Conservation (phyloP, 1,140 invertebrate species). For the Danaus plexippus region DNA sequence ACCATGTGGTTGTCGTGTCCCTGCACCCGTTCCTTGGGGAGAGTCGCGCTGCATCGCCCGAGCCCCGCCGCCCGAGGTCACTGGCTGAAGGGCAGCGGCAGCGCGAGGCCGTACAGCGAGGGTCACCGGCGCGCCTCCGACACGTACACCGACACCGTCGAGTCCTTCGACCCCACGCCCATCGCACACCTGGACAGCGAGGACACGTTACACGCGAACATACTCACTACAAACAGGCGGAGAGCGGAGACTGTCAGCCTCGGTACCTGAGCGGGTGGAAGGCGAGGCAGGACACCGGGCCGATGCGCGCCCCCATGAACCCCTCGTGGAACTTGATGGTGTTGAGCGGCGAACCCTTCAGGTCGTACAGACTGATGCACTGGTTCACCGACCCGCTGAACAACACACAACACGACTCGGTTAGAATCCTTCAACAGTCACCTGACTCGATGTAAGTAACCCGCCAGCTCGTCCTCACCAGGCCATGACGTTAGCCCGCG, state of each 20-base stretch:
- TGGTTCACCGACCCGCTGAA: constrained; percentile 86
- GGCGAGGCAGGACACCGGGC: constrained; percentile 86
- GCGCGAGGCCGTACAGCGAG: constrained; percentile 61
- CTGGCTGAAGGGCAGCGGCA: constrained; percentile 46
- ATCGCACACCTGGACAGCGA: constrained; percentile 65
- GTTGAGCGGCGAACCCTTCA: constrained; percentile 78
- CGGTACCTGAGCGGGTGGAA: constrained; percentile 84
- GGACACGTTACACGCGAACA: too few species aligned
- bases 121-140: constrained; percentile 79
- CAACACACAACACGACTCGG: constrained; percentile 13
- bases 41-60: background rate
- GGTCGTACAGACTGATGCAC: constrained; percentile 84
- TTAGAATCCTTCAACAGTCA: too few species aligned
- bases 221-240: background rate
- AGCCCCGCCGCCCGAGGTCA: constrained; percentile 15
- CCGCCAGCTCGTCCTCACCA: constrained; percentile 74
- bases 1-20: too few species aligned
- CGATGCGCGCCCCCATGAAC: constrained; percentile 90
- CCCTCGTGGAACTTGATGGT: constrained; percentile 91
- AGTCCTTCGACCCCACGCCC: constrained; percentile 85
- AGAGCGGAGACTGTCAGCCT: background rate
- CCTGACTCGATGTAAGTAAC: background rate
- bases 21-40: background rate
- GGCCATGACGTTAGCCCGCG: constrained; percentile 83
- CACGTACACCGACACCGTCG: constrained; percentile 83